phyloP scores from a whole-genome alignment of 1,140 invertebrate species.

The Holcopasites calliopsidis region DNA sequence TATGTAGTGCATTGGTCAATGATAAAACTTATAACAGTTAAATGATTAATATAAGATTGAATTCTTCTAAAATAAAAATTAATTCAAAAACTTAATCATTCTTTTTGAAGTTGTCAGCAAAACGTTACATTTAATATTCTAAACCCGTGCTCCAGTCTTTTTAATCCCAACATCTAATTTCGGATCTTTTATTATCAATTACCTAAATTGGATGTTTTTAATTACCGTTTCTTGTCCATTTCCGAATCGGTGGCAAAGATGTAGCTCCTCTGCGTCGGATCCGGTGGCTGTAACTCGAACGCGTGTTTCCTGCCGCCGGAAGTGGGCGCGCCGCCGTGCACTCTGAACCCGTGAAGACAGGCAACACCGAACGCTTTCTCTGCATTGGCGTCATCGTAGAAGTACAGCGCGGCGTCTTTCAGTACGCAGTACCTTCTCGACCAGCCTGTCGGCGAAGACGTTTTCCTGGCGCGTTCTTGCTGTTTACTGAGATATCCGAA shows the following conservation, averaged over 20 bases:
- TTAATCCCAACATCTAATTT: no score
- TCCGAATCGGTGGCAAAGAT: conserved; percentile 96
- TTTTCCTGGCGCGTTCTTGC: conserved; percentile 86
- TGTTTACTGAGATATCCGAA: conserved; percentile 93
- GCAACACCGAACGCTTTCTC: conserved; percentile 93
- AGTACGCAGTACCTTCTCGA: conserved; percentile 95
- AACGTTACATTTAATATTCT: no score
- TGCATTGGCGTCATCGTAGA: conserved; percentile 93
- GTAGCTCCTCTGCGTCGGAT: conserved; percentile 91
- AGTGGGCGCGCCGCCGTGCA: conserved; percentile 87
- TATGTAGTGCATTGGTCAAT: no score
- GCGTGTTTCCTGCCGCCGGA: conserved; percentile 91
- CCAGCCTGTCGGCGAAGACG: conserved; percentile 84
- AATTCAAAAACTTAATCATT: no score
- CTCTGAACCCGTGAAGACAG: conserved; percentile 96
- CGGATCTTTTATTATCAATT: no score
- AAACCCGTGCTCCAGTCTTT: no score
- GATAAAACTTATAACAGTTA: no score
- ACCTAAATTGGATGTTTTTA: neutral
- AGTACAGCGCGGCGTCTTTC: conserved; percentile 97
- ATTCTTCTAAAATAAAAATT: no score
- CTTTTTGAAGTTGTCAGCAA: neutral
- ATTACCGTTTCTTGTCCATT: conserved; percentile 95
- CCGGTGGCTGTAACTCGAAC: conserved; percentile 94
- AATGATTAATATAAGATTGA: no score